These are phyloP conservation scores for Monopterus albus DNA, from an alignment of 2,113 vertebrate genomes.

Conservation along the genomic window DNA sequence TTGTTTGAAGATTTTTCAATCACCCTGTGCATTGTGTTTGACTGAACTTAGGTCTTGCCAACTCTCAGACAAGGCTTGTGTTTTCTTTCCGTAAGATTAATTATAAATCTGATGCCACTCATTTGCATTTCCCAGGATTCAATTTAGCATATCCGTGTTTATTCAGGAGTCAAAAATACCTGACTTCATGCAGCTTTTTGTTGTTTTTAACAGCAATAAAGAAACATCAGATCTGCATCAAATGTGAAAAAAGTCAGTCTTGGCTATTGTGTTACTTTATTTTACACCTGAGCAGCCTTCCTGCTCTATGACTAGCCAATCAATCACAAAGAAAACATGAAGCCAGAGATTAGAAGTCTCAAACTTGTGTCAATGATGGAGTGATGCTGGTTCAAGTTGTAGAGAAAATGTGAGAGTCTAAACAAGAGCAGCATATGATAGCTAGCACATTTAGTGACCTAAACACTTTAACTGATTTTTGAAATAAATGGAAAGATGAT, in stretches of 20 bases:
- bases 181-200: background rate
- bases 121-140: conserved; percentile 45
- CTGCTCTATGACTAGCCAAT: conserved; percentile 4
- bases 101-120: background rate
- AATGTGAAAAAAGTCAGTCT: background rate
- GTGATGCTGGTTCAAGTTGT: background rate
- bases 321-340: conserved; percentile 31
- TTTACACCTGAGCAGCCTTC: background rate
- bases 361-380: conserved; percentile 7
- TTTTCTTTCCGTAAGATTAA: conserved; percentile 25
- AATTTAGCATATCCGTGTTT: background rate
- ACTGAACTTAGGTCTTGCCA: conserved; percentile 14
- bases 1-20: conserved; percentile 54
- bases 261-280: conserved; percentile 9
- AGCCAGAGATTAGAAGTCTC: conserved; percentile 3
- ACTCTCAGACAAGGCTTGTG: too few relatives aligned
- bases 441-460: background rate
- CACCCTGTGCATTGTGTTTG: background rate
- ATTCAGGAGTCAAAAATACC: conserved; percentile 6
- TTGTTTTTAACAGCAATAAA: background rate
- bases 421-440: background rate
- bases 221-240: conserved; percentile 17
- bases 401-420: background rate
- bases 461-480: conserved; percentile 38
- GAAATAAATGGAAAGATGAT: conserved; percentile 48